phyloP scores from a whole-genome alignment of 2,113 vertebrate genomes.

The Panthera uncia region DNA sequence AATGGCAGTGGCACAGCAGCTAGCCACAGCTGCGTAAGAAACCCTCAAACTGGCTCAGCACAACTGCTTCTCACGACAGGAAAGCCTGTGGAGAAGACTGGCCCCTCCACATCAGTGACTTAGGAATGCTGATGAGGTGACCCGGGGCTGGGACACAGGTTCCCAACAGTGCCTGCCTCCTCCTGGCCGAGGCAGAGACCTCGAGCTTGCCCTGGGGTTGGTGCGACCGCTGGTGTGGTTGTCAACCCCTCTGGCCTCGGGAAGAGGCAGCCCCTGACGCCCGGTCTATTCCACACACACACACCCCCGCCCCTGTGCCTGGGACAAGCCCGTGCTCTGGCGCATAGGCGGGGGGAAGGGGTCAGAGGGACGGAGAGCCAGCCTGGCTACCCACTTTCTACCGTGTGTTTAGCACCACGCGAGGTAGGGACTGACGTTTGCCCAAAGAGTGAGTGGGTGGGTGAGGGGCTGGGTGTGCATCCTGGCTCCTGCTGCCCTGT shows the following conservation, averaged over 20 bases:
- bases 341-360: not conserved
- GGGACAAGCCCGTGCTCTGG: no score
- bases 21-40: not conserved
- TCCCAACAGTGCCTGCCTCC: no score
- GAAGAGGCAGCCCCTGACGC: no score
- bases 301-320: no score
- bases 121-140: not conserved
- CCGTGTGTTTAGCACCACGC: not conserved
- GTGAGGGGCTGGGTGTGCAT: no score
- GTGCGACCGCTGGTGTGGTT: no score
- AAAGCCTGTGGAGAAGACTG: not conserved
- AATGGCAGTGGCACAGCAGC: not conserved
- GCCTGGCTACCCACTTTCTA: not conserved
- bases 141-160: not conserved
- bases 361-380: not conserved
- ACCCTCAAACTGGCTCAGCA: not conserved
- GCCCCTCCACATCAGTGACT: not conserved
- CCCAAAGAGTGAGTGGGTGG: not conserved
- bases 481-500: no score
- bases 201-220: no score
- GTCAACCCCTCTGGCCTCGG: no score
- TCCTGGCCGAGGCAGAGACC: no score
- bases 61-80: not conserved
- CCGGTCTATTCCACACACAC: no score
- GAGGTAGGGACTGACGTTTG: not conserved